These are phyloP conservation scores for Lacerta bilineata DNA, from an alignment of 2,797 vertebrate species.

Conservation along the genomic window DNA sequence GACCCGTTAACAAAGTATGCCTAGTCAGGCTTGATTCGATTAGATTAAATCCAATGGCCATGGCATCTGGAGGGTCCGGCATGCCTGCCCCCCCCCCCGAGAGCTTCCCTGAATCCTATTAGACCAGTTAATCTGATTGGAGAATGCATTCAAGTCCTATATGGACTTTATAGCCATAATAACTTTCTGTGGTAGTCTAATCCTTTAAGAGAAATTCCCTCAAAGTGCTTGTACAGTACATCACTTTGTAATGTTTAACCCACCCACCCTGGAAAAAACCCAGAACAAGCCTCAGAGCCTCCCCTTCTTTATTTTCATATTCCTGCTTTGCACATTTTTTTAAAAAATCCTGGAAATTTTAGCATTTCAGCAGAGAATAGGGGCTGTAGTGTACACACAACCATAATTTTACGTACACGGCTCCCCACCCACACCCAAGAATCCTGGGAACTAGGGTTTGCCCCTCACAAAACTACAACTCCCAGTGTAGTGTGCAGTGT, in stretches of 20 bases:
- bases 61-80: conserved; percentile 75
- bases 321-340: not conserved
- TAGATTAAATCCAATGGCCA: conserved; percentile 79
- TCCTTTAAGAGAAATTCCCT: conserved; percentile 70
- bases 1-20: conserved; percentile 69
- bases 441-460: no score
- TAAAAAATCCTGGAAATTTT: not conserved
- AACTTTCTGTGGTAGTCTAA: conserved; percentile 67
- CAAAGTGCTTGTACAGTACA: conserved; percentile 50
- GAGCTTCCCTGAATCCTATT: conserved; percentile 81
- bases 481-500: no score
- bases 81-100: conserved; percentile 79
- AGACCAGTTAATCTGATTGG: conserved; percentile 79
- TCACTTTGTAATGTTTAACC: conserved; percentile 17
- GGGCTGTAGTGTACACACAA: no score
- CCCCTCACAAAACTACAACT: no score
- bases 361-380: conserved; percentile 63
- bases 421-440: no score
- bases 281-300: not conserved
- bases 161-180: conserved; percentile 70
- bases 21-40: conserved; percentile 77
- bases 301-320: not conserved
- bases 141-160: conserved; percentile 77
- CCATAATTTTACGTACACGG: no score
- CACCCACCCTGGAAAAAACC: not conserved